A percentile compares a stretch with the other conserved stretches of the same genome.
Evolutionary conservation across 2,888 invertebrate species (phyloP).

Genomic region (Oxytorus armatus): DNA sequence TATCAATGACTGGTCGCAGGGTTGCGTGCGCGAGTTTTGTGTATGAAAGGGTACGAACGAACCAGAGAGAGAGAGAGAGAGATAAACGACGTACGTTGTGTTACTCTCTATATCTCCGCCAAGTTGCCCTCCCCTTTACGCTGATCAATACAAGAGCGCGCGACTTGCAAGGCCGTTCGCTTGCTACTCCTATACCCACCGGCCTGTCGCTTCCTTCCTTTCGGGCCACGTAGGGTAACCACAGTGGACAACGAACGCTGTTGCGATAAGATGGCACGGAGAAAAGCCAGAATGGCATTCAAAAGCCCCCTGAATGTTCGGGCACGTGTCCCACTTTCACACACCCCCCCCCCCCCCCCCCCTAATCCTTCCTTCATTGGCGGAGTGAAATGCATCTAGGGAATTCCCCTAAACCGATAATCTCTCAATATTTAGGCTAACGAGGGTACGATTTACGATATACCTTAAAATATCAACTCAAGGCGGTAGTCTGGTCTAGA

Average conservation of each 20-base stretch:
- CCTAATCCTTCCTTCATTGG: too few species aligned
- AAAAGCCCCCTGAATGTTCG: too few species aligned
- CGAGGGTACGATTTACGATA: too few species aligned
- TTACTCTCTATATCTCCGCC: slow-evolving; percentile 35
- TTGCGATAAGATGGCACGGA: slow-evolving; percentile 2
- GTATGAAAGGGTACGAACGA: slow-evolving; percentile 34
- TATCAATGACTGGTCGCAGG: slow-evolving; percentile 80
- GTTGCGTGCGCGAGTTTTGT: slow-evolving; percentile 39
- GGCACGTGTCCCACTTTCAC: too few species aligned
- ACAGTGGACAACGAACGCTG: slow-evolving; percentile 28
- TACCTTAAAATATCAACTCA: too few species aligned
- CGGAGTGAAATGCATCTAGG: too few species aligned
- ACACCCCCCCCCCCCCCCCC: too few species aligned
- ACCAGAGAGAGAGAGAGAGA: slow-evolving; percentile 40
- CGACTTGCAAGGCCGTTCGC: slow-evolving; percentile 83
- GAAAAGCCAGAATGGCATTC: slow-evolving; percentile 13
- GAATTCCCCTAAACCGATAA: too few species aligned
- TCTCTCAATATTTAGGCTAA: too few species aligned
- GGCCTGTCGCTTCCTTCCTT: slow-evolving; percentile 56
- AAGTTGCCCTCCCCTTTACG: slow-evolving; percentile 35
- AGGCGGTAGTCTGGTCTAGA: too few species aligned
- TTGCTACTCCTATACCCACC: slow-evolving; percentile 69
- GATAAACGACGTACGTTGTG: slow-evolving; percentile 7
- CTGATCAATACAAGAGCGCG: slow-evolving; percentile 54
- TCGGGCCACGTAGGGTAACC: slow-evolving; percentile 41